Conservation (phyloP, 1,140 invertebrate genomes). For the Drosophila trapezifrons region DNA sequence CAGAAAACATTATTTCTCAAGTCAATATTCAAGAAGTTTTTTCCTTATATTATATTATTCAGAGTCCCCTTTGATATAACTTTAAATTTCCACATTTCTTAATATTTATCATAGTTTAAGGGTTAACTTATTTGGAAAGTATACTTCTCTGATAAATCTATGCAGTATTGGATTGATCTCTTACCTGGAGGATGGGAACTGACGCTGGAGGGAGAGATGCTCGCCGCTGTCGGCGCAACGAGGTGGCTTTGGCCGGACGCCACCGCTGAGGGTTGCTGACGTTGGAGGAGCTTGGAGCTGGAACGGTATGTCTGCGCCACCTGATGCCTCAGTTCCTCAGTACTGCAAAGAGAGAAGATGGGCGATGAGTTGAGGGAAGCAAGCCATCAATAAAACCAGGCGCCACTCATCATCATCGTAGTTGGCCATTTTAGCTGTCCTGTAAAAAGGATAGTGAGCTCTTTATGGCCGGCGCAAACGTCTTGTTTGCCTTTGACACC, state of each 20-base stretch:
- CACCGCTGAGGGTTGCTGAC: conserved; percentile 79
- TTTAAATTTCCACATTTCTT: too few species aligned
- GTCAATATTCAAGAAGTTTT: not conserved
- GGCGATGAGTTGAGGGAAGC: not conserved
- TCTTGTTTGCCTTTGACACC: conserved; percentile 81
- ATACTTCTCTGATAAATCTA: not conserved
- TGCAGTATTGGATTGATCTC: not conserved
- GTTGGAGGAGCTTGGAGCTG: conserved; percentile 23
- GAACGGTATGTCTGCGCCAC: conserved; percentile 11
- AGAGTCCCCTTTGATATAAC: too few species aligned
- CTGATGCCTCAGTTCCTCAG: conserved; percentile 1
- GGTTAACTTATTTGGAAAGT: not conserved
- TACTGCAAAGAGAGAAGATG: conserved; percentile 16
- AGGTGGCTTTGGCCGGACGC: conserved; percentile 83
- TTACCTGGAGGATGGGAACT: conserved; percentile 83
- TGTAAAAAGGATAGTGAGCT: conserved; percentile 18
- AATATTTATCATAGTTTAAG: too few species aligned
- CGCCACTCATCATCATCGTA: conserved; percentile 43
- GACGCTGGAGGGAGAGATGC: conserved; percentile 82
- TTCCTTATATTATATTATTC: not conserved
- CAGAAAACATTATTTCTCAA: too few species aligned
- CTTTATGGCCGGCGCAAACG: conserved; percentile 77
- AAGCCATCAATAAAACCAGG: conserved; percentile 34
- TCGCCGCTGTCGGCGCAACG: conserved; percentile 84
- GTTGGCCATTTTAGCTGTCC: conserved; percentile 22